Conservation (phyloP, 1,140 invertebrate genomes). For the Penaeus indicus region DNA sequence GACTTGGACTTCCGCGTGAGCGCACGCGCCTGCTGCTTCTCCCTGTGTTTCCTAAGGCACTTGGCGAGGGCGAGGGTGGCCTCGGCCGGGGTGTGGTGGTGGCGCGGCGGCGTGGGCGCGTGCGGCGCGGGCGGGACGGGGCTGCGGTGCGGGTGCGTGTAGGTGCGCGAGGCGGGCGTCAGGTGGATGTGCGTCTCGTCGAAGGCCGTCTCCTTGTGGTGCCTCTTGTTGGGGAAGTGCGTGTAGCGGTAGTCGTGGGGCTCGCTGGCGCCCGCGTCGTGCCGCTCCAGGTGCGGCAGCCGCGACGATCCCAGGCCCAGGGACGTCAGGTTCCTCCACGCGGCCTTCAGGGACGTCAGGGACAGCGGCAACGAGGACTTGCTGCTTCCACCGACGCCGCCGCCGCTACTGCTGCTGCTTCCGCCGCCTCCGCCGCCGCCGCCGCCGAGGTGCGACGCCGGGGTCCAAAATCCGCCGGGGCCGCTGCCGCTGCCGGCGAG, state of each 20-base stretch:
- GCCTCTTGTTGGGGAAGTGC: constrained; percentile 66
- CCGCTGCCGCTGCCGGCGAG: constrained; percentile 1
- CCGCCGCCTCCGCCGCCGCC: not conserved
- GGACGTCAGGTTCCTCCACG: constrained; percentile 61
- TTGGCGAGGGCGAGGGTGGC: constrained; percentile 65
- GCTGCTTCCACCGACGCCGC: constrained; percentile 41
- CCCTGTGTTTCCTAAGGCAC: constrained; percentile 66
- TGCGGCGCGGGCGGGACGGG: constrained; percentile 65
- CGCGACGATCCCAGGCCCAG: constrained; percentile 56
- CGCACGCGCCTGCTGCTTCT: constrained; percentile 63
- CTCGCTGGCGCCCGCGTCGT: constrained; percentile 51
- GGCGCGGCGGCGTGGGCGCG: constrained; percentile 68
- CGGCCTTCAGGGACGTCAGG: constrained; percentile 65
- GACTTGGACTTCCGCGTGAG: constrained; percentile 69
- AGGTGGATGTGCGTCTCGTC: constrained; percentile 68
- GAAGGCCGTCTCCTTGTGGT: constrained; percentile 65
- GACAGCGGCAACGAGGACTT: constrained; percentile 57
- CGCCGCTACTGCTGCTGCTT: constrained; percentile 1
- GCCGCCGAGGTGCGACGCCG: constrained; percentile 1
- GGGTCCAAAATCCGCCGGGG: constrained; percentile 14
- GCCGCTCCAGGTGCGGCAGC: constrained; percentile 64
- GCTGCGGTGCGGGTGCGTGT: constrained; percentile 67
- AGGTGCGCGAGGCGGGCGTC: constrained; percentile 68
- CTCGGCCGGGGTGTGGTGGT: constrained; percentile 66
- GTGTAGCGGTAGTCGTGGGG: constrained; percentile 68